Base-by-base conservation (phyloP, 2,888 invertebrate genomes). In the Copidosoma aretas region DNA sequence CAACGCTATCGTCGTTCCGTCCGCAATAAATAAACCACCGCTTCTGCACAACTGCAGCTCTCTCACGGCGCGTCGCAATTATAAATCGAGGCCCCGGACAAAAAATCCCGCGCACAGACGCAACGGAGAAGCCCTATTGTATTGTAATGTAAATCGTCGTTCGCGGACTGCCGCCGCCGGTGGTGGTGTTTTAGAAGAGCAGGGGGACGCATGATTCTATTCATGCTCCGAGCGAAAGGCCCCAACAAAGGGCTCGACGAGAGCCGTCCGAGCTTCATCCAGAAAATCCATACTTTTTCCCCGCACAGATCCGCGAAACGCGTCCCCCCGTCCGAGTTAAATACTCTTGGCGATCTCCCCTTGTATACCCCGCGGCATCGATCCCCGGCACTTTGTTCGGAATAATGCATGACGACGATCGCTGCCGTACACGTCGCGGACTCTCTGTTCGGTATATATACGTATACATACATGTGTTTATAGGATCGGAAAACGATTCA, bases 341-440 rank as follows among this genome's bases (percentile, higher is more conserved):
- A 12, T 17, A 46, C 8, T 17, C 12, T 1, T 1, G 43, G 8
- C 43, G 43, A 3, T 56, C 54, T 56, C 61, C 61, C 57, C 41
- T 19, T 25, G 24, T 41, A 12, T 65, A 59, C 73, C 69, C 72
- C 71, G 72, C 10, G 8, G 5, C 54, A 51, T 15, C 41, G 53
- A 58, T 2, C 10, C 71, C 72, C 70, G 71, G 72, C 67, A 69
- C 65, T 64, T 74, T 75, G 74, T 73, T 75, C 74, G 73, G 77
- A 79, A 79, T 79, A 79, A 79, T 79, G 79, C 79, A 80, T 78
- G 78, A 79, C 75, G 75, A 73, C 73, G 76, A 74, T 32, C 32
- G 32, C 32, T 32, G 32, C 32, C 43, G 43, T 12, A 15, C 12
- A 46, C 3, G 43, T 12, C 43, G 15, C 4, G 43, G 75, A 77